Conservation (phyloP, 64 coral and sea anemone genomes). For the Montipora cactus region DNA sequence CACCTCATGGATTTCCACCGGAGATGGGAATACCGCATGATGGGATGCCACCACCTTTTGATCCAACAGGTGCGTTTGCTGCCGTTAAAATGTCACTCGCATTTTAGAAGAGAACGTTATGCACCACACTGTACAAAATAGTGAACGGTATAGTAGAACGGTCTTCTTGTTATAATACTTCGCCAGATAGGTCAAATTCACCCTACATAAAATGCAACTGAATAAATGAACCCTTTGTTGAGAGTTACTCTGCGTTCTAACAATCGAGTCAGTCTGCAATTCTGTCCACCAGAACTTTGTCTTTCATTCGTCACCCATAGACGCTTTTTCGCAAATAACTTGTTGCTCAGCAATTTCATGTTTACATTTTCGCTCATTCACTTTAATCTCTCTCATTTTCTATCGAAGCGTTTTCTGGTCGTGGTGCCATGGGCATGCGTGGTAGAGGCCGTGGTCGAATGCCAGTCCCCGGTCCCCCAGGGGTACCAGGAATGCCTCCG, state of each 20-base stretch:
- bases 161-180: too few relatives aligned
- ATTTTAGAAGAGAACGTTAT: not conserved
- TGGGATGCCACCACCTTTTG: constrained; percentile 79
- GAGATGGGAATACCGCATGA: constrained; percentile 74
- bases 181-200: too few relatives aligned
- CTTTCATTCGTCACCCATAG: not conserved
- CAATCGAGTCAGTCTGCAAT: not conserved
- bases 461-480: constrained; percentile 18
- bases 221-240: too few relatives aligned
- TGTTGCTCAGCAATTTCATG: too few relatives aligned
- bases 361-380: not conserved
- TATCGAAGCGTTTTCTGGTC: constrained; percentile 51
- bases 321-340: not conserved
- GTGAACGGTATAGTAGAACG: not conserved
- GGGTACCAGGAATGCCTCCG: constrained; percentile 62
- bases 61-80: constrained; percentile 57
- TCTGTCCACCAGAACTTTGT: not conserved
- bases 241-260: too few relatives aligned
- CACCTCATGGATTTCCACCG: constrained; percentile 80
- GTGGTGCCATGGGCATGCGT: constrained; percentile 57
- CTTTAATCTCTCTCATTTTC: not conserved
- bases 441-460: constrained; percentile 58
- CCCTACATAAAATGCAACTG: too few relatives aligned
- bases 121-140: too few relatives aligned
- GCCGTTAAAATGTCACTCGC: too few relatives aligned